These are phyloP conservation scores for Serranus cabrilla DNA, from an alignment of 2,797 vertebrate genomes.

Conservation along the genomic window DNA sequence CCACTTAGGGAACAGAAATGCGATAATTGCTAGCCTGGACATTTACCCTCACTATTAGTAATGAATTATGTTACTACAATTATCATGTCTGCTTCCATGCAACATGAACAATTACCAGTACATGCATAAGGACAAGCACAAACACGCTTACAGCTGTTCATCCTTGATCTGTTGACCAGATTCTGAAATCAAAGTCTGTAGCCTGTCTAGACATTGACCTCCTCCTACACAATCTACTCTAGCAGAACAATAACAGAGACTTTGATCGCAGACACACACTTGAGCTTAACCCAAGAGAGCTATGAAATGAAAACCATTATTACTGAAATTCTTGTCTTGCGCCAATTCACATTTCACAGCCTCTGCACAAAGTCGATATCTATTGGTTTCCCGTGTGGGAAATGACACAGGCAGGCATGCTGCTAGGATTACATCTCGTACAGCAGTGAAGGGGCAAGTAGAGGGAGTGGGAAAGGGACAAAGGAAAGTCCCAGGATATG, in stretches of 20 bases:
- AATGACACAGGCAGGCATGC: neutral
- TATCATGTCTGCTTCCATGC: neutral
- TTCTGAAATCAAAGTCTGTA: conserved; percentile 58
- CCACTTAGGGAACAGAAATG: conserved; percentile 19
- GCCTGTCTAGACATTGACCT: conserved; percentile 68
- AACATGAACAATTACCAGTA: neutral
- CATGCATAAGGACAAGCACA: conserved; percentile 2
- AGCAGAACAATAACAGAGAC: conserved; percentile 32
- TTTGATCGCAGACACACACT: conserved; percentile 5
- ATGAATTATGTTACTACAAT: conserved; percentile 1
- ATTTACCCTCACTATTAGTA: neutral
- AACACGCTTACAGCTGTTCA: conserved; percentile 20
- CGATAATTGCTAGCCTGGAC: conserved; percentile 13
- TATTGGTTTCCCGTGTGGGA: conserved; percentile 16
- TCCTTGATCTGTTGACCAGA: conserved; percentile 55
- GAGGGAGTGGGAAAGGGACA: conserved; percentile 14
- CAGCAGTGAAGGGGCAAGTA: neutral
- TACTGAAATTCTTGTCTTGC: conserved; percentile 48
- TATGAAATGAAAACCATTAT: conserved; percentile 53
- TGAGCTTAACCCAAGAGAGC: conserved; percentile 6
- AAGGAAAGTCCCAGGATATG: conserved; percentile 29
- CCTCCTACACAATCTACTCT: conserved; percentile 61
- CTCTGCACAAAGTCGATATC: conserved; percentile 42
- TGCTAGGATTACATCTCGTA: conserved; percentile 32
- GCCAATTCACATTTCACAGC: conserved; percentile 32